These are phyloP conservation scores for Leptobrachium leishanense DNA, from an alignment of 2,113 vertebrate genomes.

Conservation along the genomic window DNA sequence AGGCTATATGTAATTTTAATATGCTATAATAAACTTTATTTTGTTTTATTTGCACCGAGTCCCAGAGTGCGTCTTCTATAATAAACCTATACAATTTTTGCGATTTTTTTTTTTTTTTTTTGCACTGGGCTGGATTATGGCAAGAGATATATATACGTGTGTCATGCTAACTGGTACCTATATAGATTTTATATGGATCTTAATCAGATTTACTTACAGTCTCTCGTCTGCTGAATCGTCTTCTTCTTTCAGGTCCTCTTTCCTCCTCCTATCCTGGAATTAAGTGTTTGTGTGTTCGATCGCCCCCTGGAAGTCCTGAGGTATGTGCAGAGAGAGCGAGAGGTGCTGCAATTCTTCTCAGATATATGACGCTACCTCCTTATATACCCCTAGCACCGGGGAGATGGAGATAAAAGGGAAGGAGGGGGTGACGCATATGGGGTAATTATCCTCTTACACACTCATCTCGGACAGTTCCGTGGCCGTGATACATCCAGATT, in stretches of 20 bases:
- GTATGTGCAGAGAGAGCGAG: neutral
- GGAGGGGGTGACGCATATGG: slow-evolving; percentile 22
- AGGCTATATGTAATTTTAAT: no score
- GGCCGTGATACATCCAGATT: slow-evolving; percentile 6
- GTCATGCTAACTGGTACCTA: no score
- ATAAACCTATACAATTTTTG: no score
- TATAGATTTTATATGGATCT: no score
- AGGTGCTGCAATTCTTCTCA: neutral
- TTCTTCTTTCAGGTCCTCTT: no score
- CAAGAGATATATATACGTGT: no score
- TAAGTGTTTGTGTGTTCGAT: neutral
- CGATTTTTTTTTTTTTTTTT: no score
- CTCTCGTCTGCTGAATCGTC: neutral
- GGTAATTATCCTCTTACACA: slow-evolving; percentile 33
- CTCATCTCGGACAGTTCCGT: slow-evolving; percentile 18
- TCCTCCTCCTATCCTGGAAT: neutral
- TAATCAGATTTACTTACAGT: slow-evolving; percentile 20
- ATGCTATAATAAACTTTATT: no score
- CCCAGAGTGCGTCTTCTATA: no score
- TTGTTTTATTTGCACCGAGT: no score
- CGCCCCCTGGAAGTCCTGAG: neutral
- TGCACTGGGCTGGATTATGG: no score
- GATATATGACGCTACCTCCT: slow-evolving; percentile 6
- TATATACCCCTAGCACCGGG: slow-evolving; percentile 22
- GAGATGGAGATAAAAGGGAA: neutral